Percentiles rank a stretch among this genome's conserved stretches.
Evolutionary conservation across 2,888 invertebrate species (phyloP).

Genomic region (Chloroclystis v-ata): DNA sequence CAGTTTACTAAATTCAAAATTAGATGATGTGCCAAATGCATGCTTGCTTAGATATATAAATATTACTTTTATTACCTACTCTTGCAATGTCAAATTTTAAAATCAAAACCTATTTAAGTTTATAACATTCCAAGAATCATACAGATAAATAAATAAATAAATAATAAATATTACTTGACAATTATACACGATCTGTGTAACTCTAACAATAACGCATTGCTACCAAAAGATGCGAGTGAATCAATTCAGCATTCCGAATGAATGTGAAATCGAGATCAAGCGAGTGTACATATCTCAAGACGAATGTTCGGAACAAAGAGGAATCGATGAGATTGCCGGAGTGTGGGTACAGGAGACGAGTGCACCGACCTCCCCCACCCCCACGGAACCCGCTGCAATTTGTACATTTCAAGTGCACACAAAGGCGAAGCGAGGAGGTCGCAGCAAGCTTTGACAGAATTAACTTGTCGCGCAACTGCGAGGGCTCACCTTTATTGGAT

Average conservation of each 20-base stretch:
- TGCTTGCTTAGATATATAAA: too few relatives aligned
- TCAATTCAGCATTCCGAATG: conserved; percentile 45
- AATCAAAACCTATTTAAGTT: too few relatives aligned
- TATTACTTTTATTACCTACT: too few relatives aligned
- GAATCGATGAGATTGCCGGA: conserved; percentile 70
- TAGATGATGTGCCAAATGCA: too few relatives aligned
- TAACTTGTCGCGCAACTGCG: conserved; percentile 69
- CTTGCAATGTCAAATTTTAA: too few relatives aligned
- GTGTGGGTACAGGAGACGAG: conserved; percentile 59
- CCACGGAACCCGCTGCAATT: conserved; percentile 71
- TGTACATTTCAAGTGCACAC: conserved; percentile 78
- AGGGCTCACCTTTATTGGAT: conserved; percentile 69
- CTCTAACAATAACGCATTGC: conserved; percentile 16
- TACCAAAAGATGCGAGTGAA: conserved; percentile 38
- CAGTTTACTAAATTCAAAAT: too few relatives aligned
- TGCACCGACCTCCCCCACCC: conserved; percentile 68
- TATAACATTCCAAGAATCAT: too few relatives aligned
- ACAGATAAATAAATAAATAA: too few relatives aligned
- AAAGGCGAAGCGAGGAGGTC: conserved; percentile 74
- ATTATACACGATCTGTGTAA: conserved; percentile 3
- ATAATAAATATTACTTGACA: too few relatives aligned
- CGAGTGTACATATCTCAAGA: conserved; percentile 66
- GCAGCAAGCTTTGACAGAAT: conserved; percentile 75
- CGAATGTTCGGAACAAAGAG: conserved; percentile 73
- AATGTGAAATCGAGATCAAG: conserved; percentile 71